These are phyloP conservation scores for Pseudanteris insignis DNA, from an alignment of 2,888 invertebrate species.

Conservation along the genomic window DNA sequence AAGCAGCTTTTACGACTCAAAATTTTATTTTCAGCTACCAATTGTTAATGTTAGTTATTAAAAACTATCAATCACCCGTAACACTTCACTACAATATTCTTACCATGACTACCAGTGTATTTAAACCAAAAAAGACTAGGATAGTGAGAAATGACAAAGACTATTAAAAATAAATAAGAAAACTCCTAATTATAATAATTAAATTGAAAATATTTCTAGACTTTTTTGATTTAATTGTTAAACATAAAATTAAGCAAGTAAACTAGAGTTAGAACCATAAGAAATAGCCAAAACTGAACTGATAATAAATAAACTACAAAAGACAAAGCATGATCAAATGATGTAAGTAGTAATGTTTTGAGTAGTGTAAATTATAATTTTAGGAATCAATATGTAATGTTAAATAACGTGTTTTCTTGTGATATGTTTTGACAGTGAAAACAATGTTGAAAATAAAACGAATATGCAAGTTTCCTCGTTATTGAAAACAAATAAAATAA, in stretches of 20 bases:
- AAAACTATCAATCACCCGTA: slow-evolving; percentile 26
- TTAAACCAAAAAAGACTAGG: slow-evolving; percentile 11
- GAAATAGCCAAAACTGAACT: slow-evolving; percentile 24
- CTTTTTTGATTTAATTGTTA: slow-evolving; percentile 9
- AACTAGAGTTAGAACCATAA: slow-evolving; percentile 13
- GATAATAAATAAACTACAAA: slow-evolving; percentile 15
- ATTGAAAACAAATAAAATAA: slow-evolving; percentile 47
- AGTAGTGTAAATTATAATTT: slow-evolving; percentile 6
- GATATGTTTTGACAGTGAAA: slow-evolving; percentile 21
- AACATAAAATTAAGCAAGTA: slow-evolving; percentile 18
- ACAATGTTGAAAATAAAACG: slow-evolving; percentile 46
- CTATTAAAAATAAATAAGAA: too few relatives aligned
- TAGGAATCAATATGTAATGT: background rate
- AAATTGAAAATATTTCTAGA: slow-evolving; percentile 2
- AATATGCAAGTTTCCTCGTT: slow-evolving; percentile 66
- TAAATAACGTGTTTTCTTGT: slow-evolving; percentile 14
- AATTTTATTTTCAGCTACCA: slow-evolving; percentile 15
- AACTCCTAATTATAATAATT: too few relatives aligned
- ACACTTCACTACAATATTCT: slow-evolving; percentile 33
- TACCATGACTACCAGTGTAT: slow-evolving; percentile 25
- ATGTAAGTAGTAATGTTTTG: slow-evolving; percentile 10
- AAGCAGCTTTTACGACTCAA: slow-evolving; percentile 7
- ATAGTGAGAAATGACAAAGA: too few relatives aligned
- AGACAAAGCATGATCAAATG: slow-evolving; percentile 29
- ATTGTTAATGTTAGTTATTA: slow-evolving; percentile 13